Evolutionary conservation across 2,888 invertebrate genomes (phyloP).

Genomic region (Cephus sareptanus): DNA sequence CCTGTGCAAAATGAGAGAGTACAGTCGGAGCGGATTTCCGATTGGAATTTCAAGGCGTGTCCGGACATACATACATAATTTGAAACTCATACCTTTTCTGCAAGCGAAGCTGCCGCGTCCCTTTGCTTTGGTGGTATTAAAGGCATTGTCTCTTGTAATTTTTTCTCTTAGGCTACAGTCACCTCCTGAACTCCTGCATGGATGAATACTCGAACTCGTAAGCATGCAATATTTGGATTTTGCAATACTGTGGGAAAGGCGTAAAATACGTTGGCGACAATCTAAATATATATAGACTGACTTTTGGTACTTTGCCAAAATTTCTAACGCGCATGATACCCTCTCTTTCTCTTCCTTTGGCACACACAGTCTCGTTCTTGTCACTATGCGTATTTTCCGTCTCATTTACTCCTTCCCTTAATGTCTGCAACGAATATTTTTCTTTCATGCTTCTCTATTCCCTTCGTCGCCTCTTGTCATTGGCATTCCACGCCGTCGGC

Average conservation of each 20-base stretch:
- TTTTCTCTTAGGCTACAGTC: background rate
- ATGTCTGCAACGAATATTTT: background rate
- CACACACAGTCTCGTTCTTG: background rate
- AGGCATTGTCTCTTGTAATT: background rate
- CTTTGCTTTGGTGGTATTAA: background rate
- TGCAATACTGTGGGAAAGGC: background rate
- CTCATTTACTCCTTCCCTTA: background rate
- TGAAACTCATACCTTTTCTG: background rate
- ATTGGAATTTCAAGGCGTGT: background rate
- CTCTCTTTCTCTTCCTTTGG: background rate
- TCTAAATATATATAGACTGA: background rate
- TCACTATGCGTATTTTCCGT: background rate
- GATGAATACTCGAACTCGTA: background rate
- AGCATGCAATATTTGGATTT: background rate
- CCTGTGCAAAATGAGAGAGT: background rate
- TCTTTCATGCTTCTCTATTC: background rate
- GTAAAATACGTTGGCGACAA: background rate
- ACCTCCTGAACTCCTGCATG: background rate
- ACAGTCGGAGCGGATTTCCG: background rate
- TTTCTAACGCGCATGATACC: background rate
- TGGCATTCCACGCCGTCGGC: background rate
- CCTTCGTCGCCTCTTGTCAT: background rate
- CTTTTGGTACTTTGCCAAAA: background rate
- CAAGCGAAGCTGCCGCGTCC: background rate
- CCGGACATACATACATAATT: background rate